Conservation (phyloP, 2,113 vertebrate genomes). For the Delphinus delphis region DNA sequence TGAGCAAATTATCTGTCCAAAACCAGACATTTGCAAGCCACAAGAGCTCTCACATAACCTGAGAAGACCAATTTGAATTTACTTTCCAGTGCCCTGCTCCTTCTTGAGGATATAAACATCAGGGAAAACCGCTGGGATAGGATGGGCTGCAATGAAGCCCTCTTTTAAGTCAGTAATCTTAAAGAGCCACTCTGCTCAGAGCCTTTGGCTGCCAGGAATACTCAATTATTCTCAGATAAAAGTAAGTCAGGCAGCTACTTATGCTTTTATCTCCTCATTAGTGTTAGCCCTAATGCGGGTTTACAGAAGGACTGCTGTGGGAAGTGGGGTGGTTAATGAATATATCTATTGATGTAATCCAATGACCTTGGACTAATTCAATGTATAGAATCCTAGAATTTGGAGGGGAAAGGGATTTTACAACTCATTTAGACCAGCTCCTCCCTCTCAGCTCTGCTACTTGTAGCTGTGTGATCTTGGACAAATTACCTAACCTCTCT, state of each 20-base stretch:
- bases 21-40: background rate
- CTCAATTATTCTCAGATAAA: constrained; percentile 67
- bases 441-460: background rate
- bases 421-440: background rate
- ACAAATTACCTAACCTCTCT: background rate
- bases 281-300: constrained; percentile 62
- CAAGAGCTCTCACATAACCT: background rate
- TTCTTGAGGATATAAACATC: background rate
- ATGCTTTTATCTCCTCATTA: constrained; percentile 72
- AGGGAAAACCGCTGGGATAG: background rate
- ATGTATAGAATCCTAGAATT: background rate
- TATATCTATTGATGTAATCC: background rate
- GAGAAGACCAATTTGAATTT: background rate
- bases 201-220: constrained; percentile 57
- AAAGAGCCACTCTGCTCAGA: constrained; percentile 47
- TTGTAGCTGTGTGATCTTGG: background rate
- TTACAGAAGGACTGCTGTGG: background rate
- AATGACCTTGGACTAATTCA: constrained; percentile 3
- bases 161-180: constrained; percentile 41
- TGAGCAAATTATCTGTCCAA: background rate
- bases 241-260: constrained; percentile 39
- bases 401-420: background rate
- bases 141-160: background rate
- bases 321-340: background rate
- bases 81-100: background rate